Evolutionary conservation across 2,888 invertebrate genomes (phyloP).

Genomic region (Agrenia bidenticulata): DNA sequence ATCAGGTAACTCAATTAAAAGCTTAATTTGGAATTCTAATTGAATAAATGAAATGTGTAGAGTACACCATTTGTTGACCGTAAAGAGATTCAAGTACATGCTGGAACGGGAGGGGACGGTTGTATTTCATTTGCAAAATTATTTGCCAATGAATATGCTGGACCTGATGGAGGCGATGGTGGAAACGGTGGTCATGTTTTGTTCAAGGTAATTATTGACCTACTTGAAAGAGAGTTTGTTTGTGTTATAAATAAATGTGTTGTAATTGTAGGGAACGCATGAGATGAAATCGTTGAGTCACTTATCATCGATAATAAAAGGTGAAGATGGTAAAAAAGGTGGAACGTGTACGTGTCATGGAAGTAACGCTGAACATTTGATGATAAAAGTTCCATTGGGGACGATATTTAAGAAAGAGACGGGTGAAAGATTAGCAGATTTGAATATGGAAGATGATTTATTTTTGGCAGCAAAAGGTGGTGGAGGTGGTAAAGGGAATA

Average conservation of each 20-base stretch:
- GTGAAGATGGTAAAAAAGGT: constrained; percentile 72
- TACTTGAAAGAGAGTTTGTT: too few relatives aligned
- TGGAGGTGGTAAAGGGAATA: constrained; percentile 92
- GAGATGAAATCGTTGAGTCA: constrained; percentile 72
- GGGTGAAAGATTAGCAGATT: constrained; percentile 68
- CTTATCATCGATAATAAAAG: constrained; percentile 64
- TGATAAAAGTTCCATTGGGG: constrained; percentile 63
- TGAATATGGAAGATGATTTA: constrained; percentile 64
- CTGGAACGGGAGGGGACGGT: constrained; percentile 92
- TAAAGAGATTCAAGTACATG: constrained; percentile 67
- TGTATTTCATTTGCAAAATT: constrained; percentile 80
- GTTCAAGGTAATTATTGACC: constrained; percentile 63
- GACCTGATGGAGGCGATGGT: constrained; percentile 95
- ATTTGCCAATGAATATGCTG: constrained; percentile 82
- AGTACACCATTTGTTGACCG: constrained; percentile 72
- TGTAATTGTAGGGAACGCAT: constrained; percentile 61
- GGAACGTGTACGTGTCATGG: constrained; percentile 75
- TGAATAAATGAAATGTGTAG: constrained; percentile 53
- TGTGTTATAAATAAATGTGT: too few relatives aligned
- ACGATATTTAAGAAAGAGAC: constrained; percentile 58
- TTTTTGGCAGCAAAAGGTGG: constrained; percentile 95
- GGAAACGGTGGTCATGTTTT: constrained; percentile 94
- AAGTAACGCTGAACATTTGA: constrained; percentile 65
- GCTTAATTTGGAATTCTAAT: not conserved
- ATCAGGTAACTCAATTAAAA: constrained; percentile 4